Conservation (phyloP, 2,888 invertebrate species). For the Loripinus fragilis region DNA sequence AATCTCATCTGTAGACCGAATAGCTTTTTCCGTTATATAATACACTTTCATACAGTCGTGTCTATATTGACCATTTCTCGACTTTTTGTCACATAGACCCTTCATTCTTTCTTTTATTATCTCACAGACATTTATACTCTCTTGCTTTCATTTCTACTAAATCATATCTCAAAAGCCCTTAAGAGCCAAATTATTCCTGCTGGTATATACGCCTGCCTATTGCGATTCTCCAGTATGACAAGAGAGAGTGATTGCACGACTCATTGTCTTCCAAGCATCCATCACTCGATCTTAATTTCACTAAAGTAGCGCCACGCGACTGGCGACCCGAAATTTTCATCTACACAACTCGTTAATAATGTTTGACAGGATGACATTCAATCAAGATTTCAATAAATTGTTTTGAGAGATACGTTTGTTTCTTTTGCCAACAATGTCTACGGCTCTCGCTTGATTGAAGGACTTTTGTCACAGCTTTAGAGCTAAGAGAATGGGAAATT, state of each 20-base stretch:
- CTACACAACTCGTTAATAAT: constrained; percentile 63
- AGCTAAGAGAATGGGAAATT: constrained; percentile 22
- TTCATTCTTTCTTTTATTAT: not conserved
- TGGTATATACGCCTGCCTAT: not conserved
- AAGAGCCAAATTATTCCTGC: not conserved
- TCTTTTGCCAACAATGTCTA: constrained; percentile 50
- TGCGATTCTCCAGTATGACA: constrained; percentile 6
- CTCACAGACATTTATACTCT: not conserved
- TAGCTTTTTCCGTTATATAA: too few species aligned
- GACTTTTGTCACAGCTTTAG: constrained; percentile 49
- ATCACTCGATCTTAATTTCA: not conserved
- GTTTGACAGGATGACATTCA: constrained; percentile 63
- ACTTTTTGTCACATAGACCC: too few species aligned
- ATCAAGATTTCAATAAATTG: constrained; percentile 64
- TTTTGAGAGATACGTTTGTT: constrained; percentile 58
- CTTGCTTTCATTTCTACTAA: not conserved
- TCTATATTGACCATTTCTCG: too few species aligned
- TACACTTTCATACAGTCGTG: too few species aligned
- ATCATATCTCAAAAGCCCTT: constrained; percentile 13
- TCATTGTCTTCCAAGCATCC: constrained; percentile 7
- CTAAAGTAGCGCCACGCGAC: constrained; percentile 14
- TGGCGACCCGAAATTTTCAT: constrained; percentile 41
- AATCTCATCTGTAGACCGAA: too few species aligned
- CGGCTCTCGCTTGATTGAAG: constrained; percentile 59
- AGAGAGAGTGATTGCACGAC: constrained; percentile 13